Evolutionary conservation across 2,797 vertebrate species (phyloP), one percentile per base, ranked within the genome.

Genomic region (Rachycentron canadum): DNA sequence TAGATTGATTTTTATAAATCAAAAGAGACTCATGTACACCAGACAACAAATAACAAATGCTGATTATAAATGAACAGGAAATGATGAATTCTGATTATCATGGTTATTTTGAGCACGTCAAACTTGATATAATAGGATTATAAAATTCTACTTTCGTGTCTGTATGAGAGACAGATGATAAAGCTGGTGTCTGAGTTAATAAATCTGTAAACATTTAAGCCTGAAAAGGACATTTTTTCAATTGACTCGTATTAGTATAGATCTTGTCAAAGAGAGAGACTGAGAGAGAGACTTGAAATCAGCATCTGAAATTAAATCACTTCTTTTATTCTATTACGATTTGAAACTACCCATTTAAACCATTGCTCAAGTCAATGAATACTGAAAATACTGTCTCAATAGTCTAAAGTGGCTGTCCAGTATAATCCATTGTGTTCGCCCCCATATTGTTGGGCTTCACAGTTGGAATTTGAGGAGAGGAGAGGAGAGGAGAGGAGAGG

Each of bases 341-440:
- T 79, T 25, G 12, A 83, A 81, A 74, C 69, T 40, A 74, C 69
- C 59, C 53, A 58, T 28, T 80, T 69, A 63, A 83, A 86, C 76
- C 63, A 57, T 40, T 72, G 14, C 66, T 67, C 25, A 55, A 73
- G 63, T 62, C 69, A 81, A 61, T 76, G 55, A 70, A 81, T 71
- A 62, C 57, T 65, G 34, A 78, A 71, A 69, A 78, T 72, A 61
- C 34, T n/a, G 72, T 73, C 68, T 89, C 69, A 82, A 58, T 60
- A 57, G 61, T 78, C 79, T 82, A 36, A 88, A 86, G 86, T 82
- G 70, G 84, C 75, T 75, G 63, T 76, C 78, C 36, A 41, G 69
- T 55, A 28, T 68, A 83, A 84, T 87, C 88, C 78, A 84, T 91
- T 73, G 63, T 67, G 77, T 78, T 58, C 63, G 81, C 62, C 73